Evolutionary conservation across 2,113 vertebrate genomes (phyloP).

Genomic region (Actenoides hombroni): DNA sequence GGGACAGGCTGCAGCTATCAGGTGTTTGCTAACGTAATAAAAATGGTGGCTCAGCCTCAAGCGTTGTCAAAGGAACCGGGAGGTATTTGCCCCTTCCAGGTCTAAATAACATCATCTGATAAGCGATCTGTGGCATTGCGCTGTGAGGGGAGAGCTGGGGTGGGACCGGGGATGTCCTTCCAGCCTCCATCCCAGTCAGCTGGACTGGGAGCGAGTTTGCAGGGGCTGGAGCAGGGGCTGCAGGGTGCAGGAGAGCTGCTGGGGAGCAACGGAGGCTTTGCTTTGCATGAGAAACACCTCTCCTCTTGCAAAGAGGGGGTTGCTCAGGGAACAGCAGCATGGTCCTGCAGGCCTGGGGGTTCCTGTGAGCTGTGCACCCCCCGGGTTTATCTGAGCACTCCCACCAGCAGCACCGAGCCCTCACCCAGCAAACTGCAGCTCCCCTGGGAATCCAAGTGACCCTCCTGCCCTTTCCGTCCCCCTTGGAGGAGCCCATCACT

Average conservation of each 20-base stretch:
- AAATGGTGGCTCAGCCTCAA: conserved; percentile 72
- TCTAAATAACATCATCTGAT: conserved; percentile 75
- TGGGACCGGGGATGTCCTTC: not conserved
- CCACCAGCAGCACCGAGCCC: not conserved
- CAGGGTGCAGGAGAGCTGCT: not conserved
- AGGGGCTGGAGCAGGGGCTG: not conserved
- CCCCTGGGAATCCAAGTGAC: not conserved
- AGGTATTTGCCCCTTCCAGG: conserved; percentile 74
- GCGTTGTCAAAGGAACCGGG: conserved; percentile 68
- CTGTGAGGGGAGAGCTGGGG: not conserved
- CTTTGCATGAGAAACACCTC: not conserved
- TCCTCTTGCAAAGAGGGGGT: not conserved
- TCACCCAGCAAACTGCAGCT: not conserved
- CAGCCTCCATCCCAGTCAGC: fast-evolving
- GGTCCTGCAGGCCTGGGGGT: not conserved
- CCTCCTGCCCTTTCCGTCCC: not conserved
- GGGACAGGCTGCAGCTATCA: conserved; percentile 72
- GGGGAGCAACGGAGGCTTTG: not conserved
- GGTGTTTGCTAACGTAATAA: conserved; percentile 79
- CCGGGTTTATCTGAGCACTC: not conserved
- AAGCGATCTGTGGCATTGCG: not conserved
- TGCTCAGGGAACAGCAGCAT: not conserved
- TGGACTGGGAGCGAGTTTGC: fast-evolving
- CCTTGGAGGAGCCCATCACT: not conserved
- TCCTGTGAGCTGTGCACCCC: not conserved